Base-by-base conservation (phyloP, 2,113 vertebrate genomes). In the Eonycteris spelaea region DNA sequence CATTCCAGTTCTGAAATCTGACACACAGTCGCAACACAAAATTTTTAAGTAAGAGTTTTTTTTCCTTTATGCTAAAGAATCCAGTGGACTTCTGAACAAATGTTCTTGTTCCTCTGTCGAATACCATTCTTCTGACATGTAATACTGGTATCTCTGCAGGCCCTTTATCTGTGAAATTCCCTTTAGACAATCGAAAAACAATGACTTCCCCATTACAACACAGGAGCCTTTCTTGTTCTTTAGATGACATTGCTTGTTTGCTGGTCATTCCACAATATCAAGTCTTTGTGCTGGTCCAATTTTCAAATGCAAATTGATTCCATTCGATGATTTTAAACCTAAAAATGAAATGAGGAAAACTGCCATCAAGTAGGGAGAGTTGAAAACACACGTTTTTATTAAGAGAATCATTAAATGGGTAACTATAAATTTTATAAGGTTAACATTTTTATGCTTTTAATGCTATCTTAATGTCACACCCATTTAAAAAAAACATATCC, bases 181-280 rank as follows among this genome's bases (percentile, higher is more conserved):
- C 0, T 87, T 97, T 94, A 93, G 97, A 98, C 91, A 99, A 91
- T 51, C 97, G 96, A 97, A 99, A 99, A 28, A 96, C 59, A 13
- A 99, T 97, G 43, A 99, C 89, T 95, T 99, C 99, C 0, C 99
- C 99, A 85, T 98, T 98, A 79, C 98, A 97, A 93, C 99, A 97
- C 33, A 99, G 74, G n/a, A 98, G 33, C 2, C 87, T 98, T 80
- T 98, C 97, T 96, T 98, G 96, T 26, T 98, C 84, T 4, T 79
- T 67, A 55, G 74, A 88, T 83, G 83, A 13, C 98, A 98, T 98
- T 71, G 92, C 75, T 96, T 96, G 70, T 35, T 91, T 92, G 90
- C 71, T 87, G 71, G 18, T 13, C 45, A n/a, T 83, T 93, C 53
- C 55, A 95, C 90, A 95, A 71, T 1, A 93, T 79, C 53, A 92